A percentile compares a stretch with the other conserved stretches of the same genome.
These are phyloP conservation scores for Eumeta japonica DNA, from an alignment of 1,140 invertebrate species.

Conservation along the genomic window DNA sequence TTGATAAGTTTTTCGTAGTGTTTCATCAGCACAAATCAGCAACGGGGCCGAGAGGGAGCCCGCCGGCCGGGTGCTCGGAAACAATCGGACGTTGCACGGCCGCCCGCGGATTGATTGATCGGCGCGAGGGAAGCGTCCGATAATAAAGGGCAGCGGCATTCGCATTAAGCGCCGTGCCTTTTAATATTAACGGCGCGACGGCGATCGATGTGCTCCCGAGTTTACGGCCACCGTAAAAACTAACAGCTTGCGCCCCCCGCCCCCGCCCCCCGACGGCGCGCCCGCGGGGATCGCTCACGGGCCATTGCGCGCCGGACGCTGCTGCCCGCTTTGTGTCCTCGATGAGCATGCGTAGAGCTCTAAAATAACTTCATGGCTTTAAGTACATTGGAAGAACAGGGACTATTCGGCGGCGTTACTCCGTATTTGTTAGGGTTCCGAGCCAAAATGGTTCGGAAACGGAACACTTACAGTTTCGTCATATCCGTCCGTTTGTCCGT, in stretches of 20 bases:
- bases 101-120: constrained; percentile 1
- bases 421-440: too few relatives aligned
- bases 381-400: too few relatives aligned
- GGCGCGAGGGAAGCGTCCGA: not conserved
- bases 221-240: constrained; percentile 38
- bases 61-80: not conserved
- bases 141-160: constrained; percentile 1
- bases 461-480: not conserved
- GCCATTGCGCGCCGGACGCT: constrained; percentile 24
- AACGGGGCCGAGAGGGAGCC: too few relatives aligned
- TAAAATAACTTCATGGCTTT: not conserved
- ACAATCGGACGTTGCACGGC: not conserved
- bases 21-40: too few relatives aligned
- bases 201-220: constrained; percentile 22
- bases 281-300: constrained; percentile 27
- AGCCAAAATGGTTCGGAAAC: not conserved
- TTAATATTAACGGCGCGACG: constrained; percentile 22
- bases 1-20: too few relatives aligned
- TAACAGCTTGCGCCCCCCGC: constrained; percentile 25
- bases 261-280: too few relatives aligned
- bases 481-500: too few relatives aligned
- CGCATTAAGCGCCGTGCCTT: constrained; percentile 8
- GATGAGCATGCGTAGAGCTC: not conserved
- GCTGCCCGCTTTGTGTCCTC: not conserved
- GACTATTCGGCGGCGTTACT: too few relatives aligned